Conservation (phyloP, 2,113 vertebrate species). For the Dipodomys spectabilis region DNA sequence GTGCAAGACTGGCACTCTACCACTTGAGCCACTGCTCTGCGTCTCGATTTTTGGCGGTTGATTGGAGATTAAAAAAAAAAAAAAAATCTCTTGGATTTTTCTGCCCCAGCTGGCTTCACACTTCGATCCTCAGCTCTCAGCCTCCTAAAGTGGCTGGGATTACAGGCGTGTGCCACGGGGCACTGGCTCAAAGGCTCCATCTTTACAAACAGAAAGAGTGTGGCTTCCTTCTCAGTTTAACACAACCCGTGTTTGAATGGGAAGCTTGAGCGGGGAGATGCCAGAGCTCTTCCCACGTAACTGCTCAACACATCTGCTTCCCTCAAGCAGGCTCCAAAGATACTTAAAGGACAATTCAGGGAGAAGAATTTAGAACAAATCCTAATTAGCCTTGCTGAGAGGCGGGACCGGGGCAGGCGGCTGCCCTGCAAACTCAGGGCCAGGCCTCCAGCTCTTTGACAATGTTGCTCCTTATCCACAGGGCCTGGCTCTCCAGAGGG, state of each 20-base stretch:
- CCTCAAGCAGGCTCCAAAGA: conserved; percentile 48
- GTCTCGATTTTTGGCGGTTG: too few relatives aligned
- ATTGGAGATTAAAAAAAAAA: too few relatives aligned
- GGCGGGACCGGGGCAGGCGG: not conserved
- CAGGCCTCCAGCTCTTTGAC: not conserved
- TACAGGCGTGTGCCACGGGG: too few relatives aligned
- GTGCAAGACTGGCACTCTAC: too few relatives aligned
- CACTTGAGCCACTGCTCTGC: too few relatives aligned
- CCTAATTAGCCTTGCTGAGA: conserved; percentile 70
- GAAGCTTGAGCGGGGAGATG: conserved; percentile 28
- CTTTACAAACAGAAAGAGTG: not conserved
- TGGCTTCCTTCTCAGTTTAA: not conserved
- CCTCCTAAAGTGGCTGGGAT: too few relatives aligned
- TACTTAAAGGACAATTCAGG: conserved; percentile 46
- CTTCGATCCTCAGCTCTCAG: too few relatives aligned
- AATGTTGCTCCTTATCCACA: fast-evolving
- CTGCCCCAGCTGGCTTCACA: too few relatives aligned
- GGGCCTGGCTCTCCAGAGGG: not conserved
- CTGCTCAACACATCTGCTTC: conserved; percentile 59
- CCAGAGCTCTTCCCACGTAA: not conserved
- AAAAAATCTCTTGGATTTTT: too few relatives aligned
- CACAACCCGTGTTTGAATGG: conserved; percentile 52
- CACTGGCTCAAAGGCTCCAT: conserved; percentile 1
- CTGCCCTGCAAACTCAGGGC: not conserved
- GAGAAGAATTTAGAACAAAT: conserved; percentile 41